phyloP scores from a whole-genome alignment of 2,888 invertebrate species.

The Silvanus unidentatus region DNA sequence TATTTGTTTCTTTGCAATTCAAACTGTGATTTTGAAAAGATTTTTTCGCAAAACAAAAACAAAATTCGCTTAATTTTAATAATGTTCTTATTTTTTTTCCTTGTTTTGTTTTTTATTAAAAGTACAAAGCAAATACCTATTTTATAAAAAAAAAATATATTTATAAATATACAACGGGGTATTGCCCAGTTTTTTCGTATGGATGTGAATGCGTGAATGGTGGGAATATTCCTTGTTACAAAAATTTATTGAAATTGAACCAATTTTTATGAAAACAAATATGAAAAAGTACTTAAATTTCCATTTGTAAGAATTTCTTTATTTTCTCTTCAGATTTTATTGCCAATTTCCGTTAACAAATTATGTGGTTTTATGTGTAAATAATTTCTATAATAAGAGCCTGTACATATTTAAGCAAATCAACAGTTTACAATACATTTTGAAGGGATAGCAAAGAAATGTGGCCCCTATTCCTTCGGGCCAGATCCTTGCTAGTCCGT shows the following conservation, averaged over 20 bases:
- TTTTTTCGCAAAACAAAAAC: conserved; percentile 2
- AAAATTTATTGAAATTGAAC: neutral
- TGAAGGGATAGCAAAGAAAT: neutral
- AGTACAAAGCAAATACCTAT: conserved; percentile 3
- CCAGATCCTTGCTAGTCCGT: neutral
- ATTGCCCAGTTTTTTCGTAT: no score
- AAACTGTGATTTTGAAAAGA: conserved; percentile 8
- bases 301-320: neutral
- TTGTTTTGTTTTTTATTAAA: conserved; percentile 1
- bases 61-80: neutral
- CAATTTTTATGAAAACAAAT: neutral
- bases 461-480: no score
- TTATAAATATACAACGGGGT: neutral
- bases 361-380: conserved; percentile 25
- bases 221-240: neutral
- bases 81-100: neutral
- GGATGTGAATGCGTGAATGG: neutral
- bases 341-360: conserved; percentile 8
- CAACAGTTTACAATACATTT: conserved; percentile 15
- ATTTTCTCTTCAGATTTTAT: conserved; percentile 1
- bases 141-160: conserved; percentile 5
- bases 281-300: no score
- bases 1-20: conserved; percentile 6
- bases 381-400: conserved; percentile 1
- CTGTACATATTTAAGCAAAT: conserved; percentile 14